A percentile compares a stretch with the other conserved stretches of the same genome.
Evolutionary conservation across 64 coral and sea anemone species (phyloP).

Genomic region (Orbicella faveolata): DNA sequence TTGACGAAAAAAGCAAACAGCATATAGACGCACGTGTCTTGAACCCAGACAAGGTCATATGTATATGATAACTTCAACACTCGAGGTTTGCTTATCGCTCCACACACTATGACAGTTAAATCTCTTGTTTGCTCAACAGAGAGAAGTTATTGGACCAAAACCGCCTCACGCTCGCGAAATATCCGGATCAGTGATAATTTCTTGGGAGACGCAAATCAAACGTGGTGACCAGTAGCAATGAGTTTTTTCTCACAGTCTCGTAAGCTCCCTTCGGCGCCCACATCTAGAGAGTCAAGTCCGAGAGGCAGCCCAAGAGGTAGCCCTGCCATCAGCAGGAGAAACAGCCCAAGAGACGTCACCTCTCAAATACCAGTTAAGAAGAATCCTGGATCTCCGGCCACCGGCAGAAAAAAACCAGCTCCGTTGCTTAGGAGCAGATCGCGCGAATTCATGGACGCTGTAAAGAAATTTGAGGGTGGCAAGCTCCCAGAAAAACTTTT

Average conservation of each 20-base stretch:
- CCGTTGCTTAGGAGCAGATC: constrained; percentile 31
- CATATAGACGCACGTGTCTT: neutral
- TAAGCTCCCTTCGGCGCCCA: neutral
- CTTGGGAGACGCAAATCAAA: neutral
- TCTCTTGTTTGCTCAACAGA: neutral
- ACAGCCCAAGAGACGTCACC: neutral
- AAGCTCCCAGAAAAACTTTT: constrained; percentile 40
- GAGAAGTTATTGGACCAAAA: neutral
- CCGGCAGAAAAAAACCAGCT: neutral
- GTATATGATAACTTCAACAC: neutral
- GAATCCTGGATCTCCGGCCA: neutral
- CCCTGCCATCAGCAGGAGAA: neutral
- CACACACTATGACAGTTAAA: neutral
- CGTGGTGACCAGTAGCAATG: constrained; percentile 1
- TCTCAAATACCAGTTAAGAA: constrained; percentile 38
- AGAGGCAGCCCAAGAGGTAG: constrained; percentile 20
- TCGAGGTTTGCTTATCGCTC: neutral
- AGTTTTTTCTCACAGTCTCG: neutral
- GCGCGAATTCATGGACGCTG: constrained; percentile 36
- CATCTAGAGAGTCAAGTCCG: neutral
- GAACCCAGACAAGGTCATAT: neutral
- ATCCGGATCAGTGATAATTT: neutral
- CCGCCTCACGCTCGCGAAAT: neutral
- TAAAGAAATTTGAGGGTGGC: constrained; percentile 38
- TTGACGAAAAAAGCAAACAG: neutral